Base-by-base conservation (phyloP, 1,140 invertebrate species). In the Hestina assimilis region DNA sequence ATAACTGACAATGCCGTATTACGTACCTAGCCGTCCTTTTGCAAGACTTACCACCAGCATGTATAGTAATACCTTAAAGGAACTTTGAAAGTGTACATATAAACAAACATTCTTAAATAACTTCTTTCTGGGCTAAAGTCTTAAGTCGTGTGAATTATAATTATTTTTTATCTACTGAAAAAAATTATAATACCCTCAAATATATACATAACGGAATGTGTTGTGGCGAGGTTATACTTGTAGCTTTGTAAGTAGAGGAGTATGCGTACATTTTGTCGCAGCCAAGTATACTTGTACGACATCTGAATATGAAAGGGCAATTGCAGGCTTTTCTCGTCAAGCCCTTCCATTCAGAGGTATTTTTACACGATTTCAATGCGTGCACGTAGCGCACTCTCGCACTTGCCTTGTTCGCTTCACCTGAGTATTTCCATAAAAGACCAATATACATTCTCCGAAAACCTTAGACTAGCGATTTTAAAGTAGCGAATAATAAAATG, bases 361-460 rank as follows among this genome's bases (percentile, higher is more conserved):
- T 52, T 45, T 41, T 52, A 52, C 38, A 24, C 38, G 48, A 41
- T 52, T 52, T 52, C 48, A 41, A 52, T 52, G 48, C 48, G 48
- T 19, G 38, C 3, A 52, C 23, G 23, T 45, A 20, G 28, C 26
- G 42, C 23, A 45, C 8, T 26, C 15, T 15, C 15, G 15, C 14
- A 38, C 42, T 45, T 45, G 28, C 12, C 20, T 17, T 11, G 6
- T 15, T 28, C 15, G n/a, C 15, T 45, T 21, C 26, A 24, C 12
- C 42, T 45, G 42, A 28, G 15, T 11, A 45, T 28, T 26, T 45
- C 42, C 42, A 26, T 26, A 45, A 45, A 45, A 45, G 42, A 28
- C 42, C 23, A 45, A 38, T 38, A 38, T 38, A 38, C 17, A 38
- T n/a, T 6, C 15, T 17, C 14, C 14, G 8, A 38, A 38, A 38